Percentiles rank a stretch among this genome's conserved stretches.
Conservation (phyloP, 2,113 vertebrate genomes). For the Spilogale gracilis region DNA sequence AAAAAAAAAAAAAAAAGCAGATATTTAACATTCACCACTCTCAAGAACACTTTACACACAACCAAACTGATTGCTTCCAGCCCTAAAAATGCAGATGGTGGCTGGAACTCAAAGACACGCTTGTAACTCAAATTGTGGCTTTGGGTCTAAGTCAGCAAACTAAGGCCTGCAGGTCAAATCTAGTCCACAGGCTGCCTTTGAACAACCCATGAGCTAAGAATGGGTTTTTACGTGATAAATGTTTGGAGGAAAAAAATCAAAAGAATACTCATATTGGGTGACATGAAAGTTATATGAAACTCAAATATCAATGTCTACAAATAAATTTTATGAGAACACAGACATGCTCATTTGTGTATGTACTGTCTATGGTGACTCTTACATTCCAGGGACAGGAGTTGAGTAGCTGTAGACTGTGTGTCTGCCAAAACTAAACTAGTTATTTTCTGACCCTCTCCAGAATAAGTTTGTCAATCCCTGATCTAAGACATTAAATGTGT, state of each 20-base stretch:
- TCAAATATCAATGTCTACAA: not conserved
- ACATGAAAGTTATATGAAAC: constrained; percentile 24
- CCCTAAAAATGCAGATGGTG: not conserved
- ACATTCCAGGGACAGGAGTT: not conserved
- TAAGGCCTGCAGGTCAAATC: not conserved
- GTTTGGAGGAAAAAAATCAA: not conserved
- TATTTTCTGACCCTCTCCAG: not conserved
- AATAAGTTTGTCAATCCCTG: not conserved
- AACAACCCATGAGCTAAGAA: not conserved
- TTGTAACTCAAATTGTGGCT: not conserved
- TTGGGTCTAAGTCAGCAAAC: not conserved
- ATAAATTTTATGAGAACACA: not conserved
- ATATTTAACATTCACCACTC: not conserved
- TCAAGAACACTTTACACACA: not conserved
- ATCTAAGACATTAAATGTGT: not conserved
- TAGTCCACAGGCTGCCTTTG: not conserved
- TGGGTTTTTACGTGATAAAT: not conserved
- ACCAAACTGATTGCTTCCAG: not conserved
- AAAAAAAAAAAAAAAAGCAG: too few species aligned
- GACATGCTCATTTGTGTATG: not conserved
- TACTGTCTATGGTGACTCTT: not conserved
- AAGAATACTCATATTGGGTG: constrained; percentile 40
- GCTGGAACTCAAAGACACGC: not conserved
- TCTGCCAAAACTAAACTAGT: not conserved
- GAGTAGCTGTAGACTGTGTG: not conserved